Conservation (phyloP, 64 coral and sea anemone genomes). For the Trachythela sp. region DNA sequence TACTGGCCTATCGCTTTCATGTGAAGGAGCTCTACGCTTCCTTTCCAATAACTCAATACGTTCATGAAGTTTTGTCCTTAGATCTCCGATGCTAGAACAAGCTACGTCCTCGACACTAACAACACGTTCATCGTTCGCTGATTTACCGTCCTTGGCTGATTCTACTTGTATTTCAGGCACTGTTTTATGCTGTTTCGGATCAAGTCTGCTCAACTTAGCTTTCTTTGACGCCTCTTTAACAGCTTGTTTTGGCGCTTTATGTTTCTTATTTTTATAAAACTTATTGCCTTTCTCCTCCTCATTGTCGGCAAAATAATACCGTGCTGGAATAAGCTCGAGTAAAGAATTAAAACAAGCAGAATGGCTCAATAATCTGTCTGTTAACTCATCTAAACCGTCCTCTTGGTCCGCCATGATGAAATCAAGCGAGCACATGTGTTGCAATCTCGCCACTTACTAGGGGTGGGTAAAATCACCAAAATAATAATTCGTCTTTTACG, state of each 20-base stretch:
- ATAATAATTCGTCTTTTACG: background rate
- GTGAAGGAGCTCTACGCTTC: constrained; percentile 49
- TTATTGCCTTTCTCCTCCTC: constrained; percentile 68
- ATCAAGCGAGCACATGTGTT: constrained; percentile 50
- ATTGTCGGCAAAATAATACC: constrained; percentile 69
- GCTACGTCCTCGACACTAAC: constrained; percentile 81
- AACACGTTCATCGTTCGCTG: constrained; percentile 8
- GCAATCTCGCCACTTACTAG: background rate
- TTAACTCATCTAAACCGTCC: constrained; percentile 13
- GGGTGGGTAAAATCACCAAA: background rate
- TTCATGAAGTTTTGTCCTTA: constrained; percentile 61
- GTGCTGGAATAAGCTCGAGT: constrained; percentile 71
- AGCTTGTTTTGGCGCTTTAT: constrained; percentile 80
- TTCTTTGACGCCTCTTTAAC: constrained; percentile 84
- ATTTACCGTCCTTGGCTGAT: background rate
- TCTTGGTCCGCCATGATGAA: constrained; percentile 80
- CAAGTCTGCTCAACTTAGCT: constrained; percentile 67
- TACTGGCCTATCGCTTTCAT: background rate
- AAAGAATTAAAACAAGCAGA: constrained; percentile 87
- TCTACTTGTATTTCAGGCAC: constrained; percentile 64
- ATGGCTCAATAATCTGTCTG: constrained; percentile 69
- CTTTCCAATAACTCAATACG: constrained; percentile 66
- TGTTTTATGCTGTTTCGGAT: constrained; percentile 76
- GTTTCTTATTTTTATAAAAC: constrained; percentile 76
- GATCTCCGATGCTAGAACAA: constrained; percentile 62